Conservation (phyloP, 2,113 vertebrate species). For the Sander vitreus region DNA sequence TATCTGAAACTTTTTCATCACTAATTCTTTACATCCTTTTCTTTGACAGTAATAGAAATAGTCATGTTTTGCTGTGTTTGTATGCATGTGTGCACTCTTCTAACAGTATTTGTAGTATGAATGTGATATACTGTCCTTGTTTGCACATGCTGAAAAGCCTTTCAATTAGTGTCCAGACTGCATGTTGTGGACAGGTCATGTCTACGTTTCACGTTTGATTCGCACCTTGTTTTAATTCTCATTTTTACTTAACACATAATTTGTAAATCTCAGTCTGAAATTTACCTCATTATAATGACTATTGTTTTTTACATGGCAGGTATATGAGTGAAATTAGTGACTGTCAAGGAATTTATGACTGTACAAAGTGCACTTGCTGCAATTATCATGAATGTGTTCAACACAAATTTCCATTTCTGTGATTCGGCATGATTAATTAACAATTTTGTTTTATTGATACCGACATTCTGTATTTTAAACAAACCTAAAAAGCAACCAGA, state of each 20-base stretch:
- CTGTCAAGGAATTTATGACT: constrained; percentile 41
- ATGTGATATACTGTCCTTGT: constrained; percentile 25
- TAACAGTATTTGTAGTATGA: constrained; percentile 17
- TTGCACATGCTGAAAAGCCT: constrained; percentile 16
- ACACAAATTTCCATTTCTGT: background rate
- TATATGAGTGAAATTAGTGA: constrained; percentile 26
- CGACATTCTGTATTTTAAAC: constrained; percentile 27
- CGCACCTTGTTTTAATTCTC: constrained; percentile 15
- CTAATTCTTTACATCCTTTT: constrained; percentile 17
- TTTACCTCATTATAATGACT: background rate
- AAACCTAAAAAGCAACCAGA: constrained; percentile 21
- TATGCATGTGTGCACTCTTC: constrained; percentile 7
- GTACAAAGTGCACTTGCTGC: constrained; percentile 19
- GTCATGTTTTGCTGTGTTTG: background rate
- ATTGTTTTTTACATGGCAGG: background rate
- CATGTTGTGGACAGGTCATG: constrained; percentile 40
- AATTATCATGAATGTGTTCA: constrained; percentile 13
- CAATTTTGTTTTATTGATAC: constrained; percentile 16
- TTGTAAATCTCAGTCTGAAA: constrained; percentile 4
- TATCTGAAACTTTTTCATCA: constrained; percentile 45
- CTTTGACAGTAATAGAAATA: background rate
- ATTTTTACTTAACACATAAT: background rate
- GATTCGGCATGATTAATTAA: background rate
- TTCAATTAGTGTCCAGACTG: constrained; percentile 32
- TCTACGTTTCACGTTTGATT: constrained; percentile 26